phyloP scores from a whole-genome alignment of 2,113 vertebrate species.

The Hystrix cristata region DNA sequence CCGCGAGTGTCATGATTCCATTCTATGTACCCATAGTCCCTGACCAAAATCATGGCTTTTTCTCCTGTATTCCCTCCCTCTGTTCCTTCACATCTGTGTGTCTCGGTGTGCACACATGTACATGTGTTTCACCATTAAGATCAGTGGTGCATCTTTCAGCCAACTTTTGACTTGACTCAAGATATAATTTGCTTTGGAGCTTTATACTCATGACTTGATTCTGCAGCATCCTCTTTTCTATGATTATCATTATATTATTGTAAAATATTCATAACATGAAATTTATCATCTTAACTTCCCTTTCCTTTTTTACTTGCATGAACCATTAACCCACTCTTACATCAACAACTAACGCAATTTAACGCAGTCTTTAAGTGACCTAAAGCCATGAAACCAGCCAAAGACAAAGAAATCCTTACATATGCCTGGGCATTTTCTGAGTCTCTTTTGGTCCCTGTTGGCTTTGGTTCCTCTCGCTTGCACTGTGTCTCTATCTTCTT shows the following conservation, averaged over 20 bases:
- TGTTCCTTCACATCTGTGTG: accelerated
- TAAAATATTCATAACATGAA: not conserved
- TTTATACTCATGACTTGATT: accelerated
- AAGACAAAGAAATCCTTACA: not conserved
- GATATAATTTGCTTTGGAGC: not conserved
- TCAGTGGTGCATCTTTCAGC: not conserved
- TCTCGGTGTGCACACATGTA: not conserved
- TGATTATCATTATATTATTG: not conserved
- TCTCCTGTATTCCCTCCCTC: no score
- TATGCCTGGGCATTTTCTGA: accelerated
- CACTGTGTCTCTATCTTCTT: not conserved
- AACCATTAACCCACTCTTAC: not conserved
- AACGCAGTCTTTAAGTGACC: no score
- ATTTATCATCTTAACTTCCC: not conserved
- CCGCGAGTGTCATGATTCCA: accelerated
- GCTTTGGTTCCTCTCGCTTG: no score
- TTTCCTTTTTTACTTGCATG: not conserved
- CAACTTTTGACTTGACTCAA: not conserved
- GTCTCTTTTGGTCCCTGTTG: accelerated
- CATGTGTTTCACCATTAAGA: not conserved
- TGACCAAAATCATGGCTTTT: not conserved
- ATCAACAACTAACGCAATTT: accelerated
- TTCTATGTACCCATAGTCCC: accelerated
- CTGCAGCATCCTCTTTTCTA: accelerated
- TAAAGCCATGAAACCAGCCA: not conserved